Base-by-base conservation (phyloP, 2,888 invertebrate species). In the Mimachlamys varia region DNA sequence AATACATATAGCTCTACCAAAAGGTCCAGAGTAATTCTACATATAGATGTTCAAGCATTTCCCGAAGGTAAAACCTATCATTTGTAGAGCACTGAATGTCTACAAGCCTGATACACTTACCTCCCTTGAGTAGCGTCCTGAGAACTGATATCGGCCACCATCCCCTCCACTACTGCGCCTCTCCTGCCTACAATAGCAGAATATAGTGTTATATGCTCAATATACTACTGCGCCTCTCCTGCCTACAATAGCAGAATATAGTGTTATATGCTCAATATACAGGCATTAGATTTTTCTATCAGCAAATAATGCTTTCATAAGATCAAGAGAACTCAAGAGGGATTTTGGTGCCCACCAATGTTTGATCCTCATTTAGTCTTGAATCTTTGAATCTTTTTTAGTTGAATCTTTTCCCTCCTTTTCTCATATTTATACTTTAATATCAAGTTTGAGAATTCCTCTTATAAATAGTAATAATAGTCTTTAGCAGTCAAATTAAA, bases 221-320 rank as follows among this genome's bases (percentile, higher is more conserved):
- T n/a, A n/a, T n/a, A 76, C 76, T 76, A 27, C 76, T 76, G 33
- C 76, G 76, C 17, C 76, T 76, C 33, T 76, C 76, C 27, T 76
- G 27, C 22, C 76, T 76, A 76, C 10, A 76, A 76, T 33, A 76
- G 10, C 27, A 4, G 10, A 27, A 7, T 19, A 58, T 22, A 44
- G 44, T 44, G 44, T 44, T 5, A 44, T 44, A 44, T 44, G 44
- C 44, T 44, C 7, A 22, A 62, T n/a, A 62, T n/a, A 62, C 62
- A 62, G n/a, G 2, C n/a, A 62, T 62, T 53, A 15, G 53, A 53
- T 17, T 53, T 13, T 53, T 53, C 17, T 53, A 53, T 53, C 5
- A 53, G 53, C 44, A 44, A 44, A 44, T 44, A 44, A 44, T 3
- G 44, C 4, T 44, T 44, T 44, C 7, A 3, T 5, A 5, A 44